Evolutionary conservation across 2,797 vertebrate genomes (phyloP).

Genomic region (Falco rusticolus): DNA sequence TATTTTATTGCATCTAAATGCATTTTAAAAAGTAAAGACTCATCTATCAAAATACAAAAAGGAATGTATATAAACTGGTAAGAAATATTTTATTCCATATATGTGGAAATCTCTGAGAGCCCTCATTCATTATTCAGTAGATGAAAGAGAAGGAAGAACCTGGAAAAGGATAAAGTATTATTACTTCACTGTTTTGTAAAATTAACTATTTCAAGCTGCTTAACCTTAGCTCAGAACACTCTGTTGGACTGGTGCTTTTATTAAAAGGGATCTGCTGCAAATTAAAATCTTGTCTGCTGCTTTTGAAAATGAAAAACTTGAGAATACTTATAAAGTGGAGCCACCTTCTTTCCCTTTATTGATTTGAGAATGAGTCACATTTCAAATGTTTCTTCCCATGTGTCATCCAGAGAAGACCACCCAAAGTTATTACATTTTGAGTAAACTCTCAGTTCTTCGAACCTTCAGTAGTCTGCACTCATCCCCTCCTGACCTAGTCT

Average conservation of each 20-base stretch:
- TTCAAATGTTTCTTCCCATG: constrained; percentile 17
- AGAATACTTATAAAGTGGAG: not conserved
- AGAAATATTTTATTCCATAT: not conserved
- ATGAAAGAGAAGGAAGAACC: constrained; percentile 5
- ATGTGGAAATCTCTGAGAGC: not conserved
- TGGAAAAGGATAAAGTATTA: not conserved
- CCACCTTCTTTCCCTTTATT: constrained; percentile 9
- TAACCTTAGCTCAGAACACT: not conserved
- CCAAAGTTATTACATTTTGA: not conserved
- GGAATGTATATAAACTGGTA: not conserved
- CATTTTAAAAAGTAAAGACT: not conserved
- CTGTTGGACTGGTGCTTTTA: not conserved
- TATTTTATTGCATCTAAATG: not conserved
- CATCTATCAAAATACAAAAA: not conserved
- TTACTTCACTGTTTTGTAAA: constrained; percentile 5
- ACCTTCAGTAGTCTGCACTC: not conserved
- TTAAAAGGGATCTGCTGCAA: constrained; percentile 32
- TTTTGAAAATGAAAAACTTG: constrained; percentile 37
- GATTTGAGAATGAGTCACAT: constrained; percentile 11
- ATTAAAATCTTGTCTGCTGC: constrained; percentile 26
- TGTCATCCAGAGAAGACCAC: constrained; percentile 44
- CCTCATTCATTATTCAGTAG: not conserved
- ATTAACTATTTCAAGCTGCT: constrained; percentile 43
- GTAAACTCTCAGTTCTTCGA: not conserved
- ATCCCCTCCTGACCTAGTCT: not conserved